These are phyloP conservation scores for Littorina saxatilis DNA, from an alignment of 1,140 invertebrate species.

Conservation along the genomic window DNA sequence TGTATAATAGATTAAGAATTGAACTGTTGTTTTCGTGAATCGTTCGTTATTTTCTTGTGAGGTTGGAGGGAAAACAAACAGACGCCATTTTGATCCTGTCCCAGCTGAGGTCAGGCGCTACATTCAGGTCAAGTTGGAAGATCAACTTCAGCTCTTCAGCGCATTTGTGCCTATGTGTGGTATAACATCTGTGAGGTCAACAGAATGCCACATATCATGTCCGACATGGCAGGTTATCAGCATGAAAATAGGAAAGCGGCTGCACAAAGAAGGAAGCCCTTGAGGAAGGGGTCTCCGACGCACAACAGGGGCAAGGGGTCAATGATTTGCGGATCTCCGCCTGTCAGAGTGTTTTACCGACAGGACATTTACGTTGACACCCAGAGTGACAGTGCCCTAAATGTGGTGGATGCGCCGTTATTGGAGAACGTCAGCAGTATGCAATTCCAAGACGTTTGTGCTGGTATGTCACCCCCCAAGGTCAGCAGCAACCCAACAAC, in stretches of 20 bases:
- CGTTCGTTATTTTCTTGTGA: constrained; percentile 12
- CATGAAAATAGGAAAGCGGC: not conserved
- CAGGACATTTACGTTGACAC: not conserved
- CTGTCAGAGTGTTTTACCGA: not conserved
- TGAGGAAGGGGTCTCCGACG: constrained; percentile 8
- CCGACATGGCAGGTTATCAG: constrained; percentile 19
- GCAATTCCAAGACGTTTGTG: constrained; percentile 23
- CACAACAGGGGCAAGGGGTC: not conserved
- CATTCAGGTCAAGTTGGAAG: not conserved
- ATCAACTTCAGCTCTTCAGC: constrained; percentile 15
- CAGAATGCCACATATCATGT: constrained; percentile 23
- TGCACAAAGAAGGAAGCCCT: constrained; percentile 20
- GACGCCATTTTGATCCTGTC: constrained; percentile 4
- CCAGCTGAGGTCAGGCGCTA: not conserved
- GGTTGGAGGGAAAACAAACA: not conserved
- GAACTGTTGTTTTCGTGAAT: not conserved
- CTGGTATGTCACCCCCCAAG: constrained; percentile 20
- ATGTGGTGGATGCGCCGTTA: not conserved
- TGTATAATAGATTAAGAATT: not conserved
- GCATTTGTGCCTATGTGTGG: constrained; percentile 20
- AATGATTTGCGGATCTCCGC: not conserved
- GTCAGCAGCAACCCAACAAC: constrained; percentile 38
- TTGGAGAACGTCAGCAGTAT: not conserved
- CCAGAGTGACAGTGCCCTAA: not conserved
- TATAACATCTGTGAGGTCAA: not conserved